These are phyloP conservation scores for Microplitis demolitor DNA, from an alignment of 1,140 invertebrate species.

Conservation along the genomic window DNA sequence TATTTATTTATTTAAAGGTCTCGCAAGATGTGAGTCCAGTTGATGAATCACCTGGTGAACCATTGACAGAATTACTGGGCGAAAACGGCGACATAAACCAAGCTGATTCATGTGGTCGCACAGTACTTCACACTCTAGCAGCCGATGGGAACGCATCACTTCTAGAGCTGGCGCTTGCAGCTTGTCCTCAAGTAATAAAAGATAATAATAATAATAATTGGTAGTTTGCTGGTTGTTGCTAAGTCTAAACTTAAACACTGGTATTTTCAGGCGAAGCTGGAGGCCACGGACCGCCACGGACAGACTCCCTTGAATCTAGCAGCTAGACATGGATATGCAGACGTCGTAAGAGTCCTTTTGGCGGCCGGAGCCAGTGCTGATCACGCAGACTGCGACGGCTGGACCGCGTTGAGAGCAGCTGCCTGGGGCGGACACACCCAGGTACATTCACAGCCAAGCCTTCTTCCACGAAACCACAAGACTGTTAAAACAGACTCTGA, in stretches of 20 bases:
- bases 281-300: constrained; percentile 74
- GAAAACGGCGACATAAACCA: constrained; percentile 59
- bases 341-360: constrained; percentile 73
- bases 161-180: constrained; percentile 68
- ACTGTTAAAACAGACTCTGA: constrained; percentile 36
- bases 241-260: too few relatives aligned
- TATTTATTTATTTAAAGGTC: constrained; percentile 39
- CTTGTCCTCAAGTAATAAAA: constrained; percentile 59
- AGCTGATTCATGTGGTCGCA: constrained; percentile 69
- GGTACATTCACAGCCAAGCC: constrained; percentile 59
- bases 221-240: not conserved
- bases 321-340: constrained; percentile 78
- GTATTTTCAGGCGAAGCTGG: constrained; percentile 60
- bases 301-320: constrained; percentile 84
- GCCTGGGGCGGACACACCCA: constrained; percentile 93
- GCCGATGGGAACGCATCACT: constrained; percentile 74
- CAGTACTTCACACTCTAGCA: constrained; percentile 75
- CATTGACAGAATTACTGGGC: constrained; percentile 56
- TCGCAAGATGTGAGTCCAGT: constrained; percentile 57
- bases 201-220: not conserved
- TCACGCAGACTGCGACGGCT: constrained; percentile 85
- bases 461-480: constrained; percentile 32
- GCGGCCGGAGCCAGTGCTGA: constrained; percentile 79
- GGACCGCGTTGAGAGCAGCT: constrained; percentile 85
- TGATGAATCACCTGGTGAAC: constrained; percentile 56